A percentile compares a stretch with the other conserved stretches of the same genome.
Conservation (phyloP, 1,140 invertebrate genomes). For the Planococcus citri region DNA sequence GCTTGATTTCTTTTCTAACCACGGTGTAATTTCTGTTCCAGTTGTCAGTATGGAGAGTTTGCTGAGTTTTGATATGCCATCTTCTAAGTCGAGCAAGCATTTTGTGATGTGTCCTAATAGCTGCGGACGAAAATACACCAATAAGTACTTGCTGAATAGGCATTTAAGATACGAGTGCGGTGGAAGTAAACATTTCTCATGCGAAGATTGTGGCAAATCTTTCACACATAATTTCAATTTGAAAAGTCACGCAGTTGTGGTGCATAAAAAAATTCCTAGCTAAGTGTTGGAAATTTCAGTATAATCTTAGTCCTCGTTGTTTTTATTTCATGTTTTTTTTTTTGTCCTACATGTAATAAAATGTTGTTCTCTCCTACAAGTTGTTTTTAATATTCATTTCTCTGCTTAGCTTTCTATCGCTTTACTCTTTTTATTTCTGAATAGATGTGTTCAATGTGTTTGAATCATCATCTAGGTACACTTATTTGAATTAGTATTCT, state of each 20-base stretch:
- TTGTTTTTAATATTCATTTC: too few relatives aligned
- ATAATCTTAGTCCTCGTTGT: not conserved
- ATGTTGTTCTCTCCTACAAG: too few relatives aligned
- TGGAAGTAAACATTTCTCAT: slow-evolving; percentile 27
- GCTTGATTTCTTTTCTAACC: too few relatives aligned
- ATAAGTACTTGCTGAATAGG: slow-evolving; percentile 35
- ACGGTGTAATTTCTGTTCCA: too few relatives aligned
- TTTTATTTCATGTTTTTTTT: not conserved
- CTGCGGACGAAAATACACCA: slow-evolving; percentile 38
- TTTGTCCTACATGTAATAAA: too few relatives aligned
- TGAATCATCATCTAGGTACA: too few relatives aligned
- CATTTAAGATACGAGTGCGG: slow-evolving; percentile 34
- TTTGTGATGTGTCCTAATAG: not conserved
- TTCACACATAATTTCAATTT: slow-evolving; percentile 33
- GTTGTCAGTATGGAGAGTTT: too few relatives aligned
- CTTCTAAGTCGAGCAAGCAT: not conserved
- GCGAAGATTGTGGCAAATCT: slow-evolving; percentile 24
- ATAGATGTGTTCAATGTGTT: too few relatives aligned
- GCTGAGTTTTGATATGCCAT: too few relatives aligned
- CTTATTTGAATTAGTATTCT: not conserved
- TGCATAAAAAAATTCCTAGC: slow-evolving; percentile 7
- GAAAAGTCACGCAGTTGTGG: slow-evolving; percentile 21
- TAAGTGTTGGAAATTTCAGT: not conserved
- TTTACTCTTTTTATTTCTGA: too few relatives aligned
- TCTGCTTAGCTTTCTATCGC: too few relatives aligned